Percentiles rank a stretch among this genome's conserved stretches.
phyloP scores from a whole-genome alignment of 2,113 vertebrate genomes.

The Pedetes capensis region DNA sequence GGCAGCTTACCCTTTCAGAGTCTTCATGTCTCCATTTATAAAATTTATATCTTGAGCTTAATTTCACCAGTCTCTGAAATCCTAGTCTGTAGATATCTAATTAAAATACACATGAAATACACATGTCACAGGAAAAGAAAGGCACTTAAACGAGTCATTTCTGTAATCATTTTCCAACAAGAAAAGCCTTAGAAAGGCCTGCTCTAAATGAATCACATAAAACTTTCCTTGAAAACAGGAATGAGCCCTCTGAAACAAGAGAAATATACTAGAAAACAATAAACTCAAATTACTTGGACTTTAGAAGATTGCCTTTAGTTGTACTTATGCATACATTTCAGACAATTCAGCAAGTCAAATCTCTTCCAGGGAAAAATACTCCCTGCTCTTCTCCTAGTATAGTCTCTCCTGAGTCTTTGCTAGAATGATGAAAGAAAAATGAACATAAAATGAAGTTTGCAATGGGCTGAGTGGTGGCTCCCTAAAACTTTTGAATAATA shows the following conservation, averaged over 20 bases:
- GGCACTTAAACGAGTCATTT: neutral
- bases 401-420: neutral
- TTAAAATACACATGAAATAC: constrained; percentile 23
- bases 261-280: neutral
- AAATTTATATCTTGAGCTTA: neutral
- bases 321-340: neutral
- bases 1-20: neutral
- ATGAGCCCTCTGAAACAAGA: neutral
- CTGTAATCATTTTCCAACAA: neutral
- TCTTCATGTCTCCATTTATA: neutral
- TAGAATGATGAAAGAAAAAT: neutral
- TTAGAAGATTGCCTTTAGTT: neutral
- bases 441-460: neutral
- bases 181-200: neutral
- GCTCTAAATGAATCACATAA: neutral
- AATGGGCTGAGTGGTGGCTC: neutral
- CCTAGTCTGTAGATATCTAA: neutral
- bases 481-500: neutral
- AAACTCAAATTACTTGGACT: constrained; percentile 10
- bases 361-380: neutral
- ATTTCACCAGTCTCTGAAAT: neutral
- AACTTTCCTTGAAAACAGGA: neutral
- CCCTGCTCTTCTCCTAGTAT: neutral
- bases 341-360: neutral
- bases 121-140: neutral